Evolutionary conservation across 2,797 vertebrate species (phyloP), one percentile per base, ranked within the genome.

Genomic region (Nannoperca australis): DNA sequence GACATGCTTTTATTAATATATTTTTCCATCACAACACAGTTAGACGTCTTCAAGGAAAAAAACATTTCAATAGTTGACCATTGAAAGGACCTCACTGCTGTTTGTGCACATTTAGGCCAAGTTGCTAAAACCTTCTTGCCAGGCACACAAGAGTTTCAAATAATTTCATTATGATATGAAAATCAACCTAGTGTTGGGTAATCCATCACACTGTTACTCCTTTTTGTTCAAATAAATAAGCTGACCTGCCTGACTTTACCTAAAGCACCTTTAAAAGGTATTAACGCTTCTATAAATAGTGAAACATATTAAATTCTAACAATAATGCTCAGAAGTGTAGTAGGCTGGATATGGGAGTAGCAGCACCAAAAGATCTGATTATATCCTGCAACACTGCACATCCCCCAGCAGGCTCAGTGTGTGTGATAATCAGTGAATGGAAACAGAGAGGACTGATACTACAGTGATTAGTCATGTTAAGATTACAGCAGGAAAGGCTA

Each of bases 361-460:
- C 54, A 14, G 11, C 30, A 65, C n/a, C 27, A 36, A 34, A 45
- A 53, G 12, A 62, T 53, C 13, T 42, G 50, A 74, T 50, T 36
- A 61, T 36, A 54, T 77, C 51, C 50, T 62, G 40, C 32, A 32
- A 32, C 32, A 32, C 32, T 32, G 32, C 32, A 51, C n/a, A 11
- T 61, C 70, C 34, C n/a, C 54, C 61, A 49, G 18, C 53, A 22
- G 32, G 14, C 44, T 34, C 7, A 34, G 6, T 32, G 32, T 32
- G 32, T 32, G 32, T 32, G 32, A 32, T 32, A 32, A 32, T 32
- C 32, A 32, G 5, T 34, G 47, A 53, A 58, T 34, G 61, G 49
- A 60, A 77, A 75, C 53, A 80, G 27, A 67, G 50, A 56, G n/a
- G 49, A 54, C 18, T 30, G 72, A 81, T 27, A 47, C 13, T 24